A percentile compares a stretch with the other conserved stretches of the same genome.
phyloP scores from a whole-genome alignment of 2,113 vertebrate species.

The Spheniscus mendiculus region DNA sequence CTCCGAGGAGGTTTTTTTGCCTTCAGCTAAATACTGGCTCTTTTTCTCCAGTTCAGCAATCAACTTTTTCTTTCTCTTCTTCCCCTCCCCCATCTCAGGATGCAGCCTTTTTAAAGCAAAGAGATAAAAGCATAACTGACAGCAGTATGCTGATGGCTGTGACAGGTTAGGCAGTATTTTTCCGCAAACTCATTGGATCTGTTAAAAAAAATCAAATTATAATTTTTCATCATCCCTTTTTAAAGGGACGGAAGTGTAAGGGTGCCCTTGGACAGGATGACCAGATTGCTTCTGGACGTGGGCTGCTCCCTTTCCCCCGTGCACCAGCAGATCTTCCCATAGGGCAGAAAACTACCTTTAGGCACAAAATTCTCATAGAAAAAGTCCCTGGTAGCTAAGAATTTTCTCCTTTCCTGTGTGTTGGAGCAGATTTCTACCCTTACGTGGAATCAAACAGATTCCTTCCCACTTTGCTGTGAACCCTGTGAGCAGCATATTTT shows the following conservation, averaged over 20 bases:
- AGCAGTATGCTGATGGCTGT: not conserved
- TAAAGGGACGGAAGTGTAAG: not conserved
- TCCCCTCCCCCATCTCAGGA: not conserved
- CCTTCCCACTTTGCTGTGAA: not conserved
- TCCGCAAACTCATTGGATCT: not conserved
- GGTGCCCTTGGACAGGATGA: not conserved
- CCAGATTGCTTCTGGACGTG: not conserved
- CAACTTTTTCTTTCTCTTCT: not conserved
- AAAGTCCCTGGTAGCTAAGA: not conserved
- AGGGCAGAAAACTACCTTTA: not conserved
- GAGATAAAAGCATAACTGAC: constrained; percentile 38
- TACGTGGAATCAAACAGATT: not conserved
- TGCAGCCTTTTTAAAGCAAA: constrained; percentile 17
- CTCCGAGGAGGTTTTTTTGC: not conserved
- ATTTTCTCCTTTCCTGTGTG: not conserved
- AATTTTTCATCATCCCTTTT: not conserved
- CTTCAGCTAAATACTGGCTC: constrained; percentile 49
- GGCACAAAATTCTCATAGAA: not conserved
- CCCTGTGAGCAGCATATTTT: not conserved
- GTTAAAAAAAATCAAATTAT: not conserved
- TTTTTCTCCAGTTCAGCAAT: constrained; percentile 19
- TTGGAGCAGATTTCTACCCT: not conserved
- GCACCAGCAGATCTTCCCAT: not conserved
- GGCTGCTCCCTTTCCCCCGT: not conserved
- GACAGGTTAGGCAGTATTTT: constrained; percentile 21